Base-by-base conservation (phyloP, 2,888 invertebrate genomes). In the Marronus borbonicus region DNA sequence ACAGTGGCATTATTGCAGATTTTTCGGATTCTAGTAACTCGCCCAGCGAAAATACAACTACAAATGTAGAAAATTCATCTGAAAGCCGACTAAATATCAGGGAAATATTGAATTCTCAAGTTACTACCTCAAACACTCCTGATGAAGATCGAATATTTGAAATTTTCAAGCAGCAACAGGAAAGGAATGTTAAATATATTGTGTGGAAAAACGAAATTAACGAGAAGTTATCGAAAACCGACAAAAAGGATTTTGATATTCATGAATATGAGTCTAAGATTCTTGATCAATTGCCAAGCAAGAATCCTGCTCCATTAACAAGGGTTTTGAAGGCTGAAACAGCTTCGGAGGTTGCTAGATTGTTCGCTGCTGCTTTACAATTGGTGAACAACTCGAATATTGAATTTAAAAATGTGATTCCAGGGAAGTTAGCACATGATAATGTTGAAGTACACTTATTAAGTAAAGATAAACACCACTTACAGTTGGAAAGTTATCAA, bases 281-380 rank as follows among this genome's bases (percentile, higher is more conserved):
- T 31, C 86, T 93, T 58, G 84, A 88, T 5, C 82, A 82, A 52
- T 84, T 77, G 82, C 84, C 78, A 80, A 83, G 84, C 44, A 83
- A 82, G 7, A 81, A 82, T 70, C 85, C 83, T 14, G 84, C 87
- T 36, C 85, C 89, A 2, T 82, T 93, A 36, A 89, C 91, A 0
- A 78, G 84, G 50, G 65, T 60, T 24, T 17, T 60, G 52, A 10
- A 12, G 3, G 89, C 90, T 7, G 89, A 91, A 83, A 87, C 89
- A 0, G 83, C 89, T 12, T 89, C 88, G 52, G 93, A 94, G 88
- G 91, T 94, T 36, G 89, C 92, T 68, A 89, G 93, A 80, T 91
- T 91, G 83, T 94, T 94, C 86, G 89, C 94, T 24, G 92, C 94
- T 12, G 90, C 93, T 28, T 88, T 95, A 64, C 93, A 94, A 88